phyloP scores from a whole-genome alignment of 2,797 vertebrate genomes.

The Stomatorhinus walkeri region DNA sequence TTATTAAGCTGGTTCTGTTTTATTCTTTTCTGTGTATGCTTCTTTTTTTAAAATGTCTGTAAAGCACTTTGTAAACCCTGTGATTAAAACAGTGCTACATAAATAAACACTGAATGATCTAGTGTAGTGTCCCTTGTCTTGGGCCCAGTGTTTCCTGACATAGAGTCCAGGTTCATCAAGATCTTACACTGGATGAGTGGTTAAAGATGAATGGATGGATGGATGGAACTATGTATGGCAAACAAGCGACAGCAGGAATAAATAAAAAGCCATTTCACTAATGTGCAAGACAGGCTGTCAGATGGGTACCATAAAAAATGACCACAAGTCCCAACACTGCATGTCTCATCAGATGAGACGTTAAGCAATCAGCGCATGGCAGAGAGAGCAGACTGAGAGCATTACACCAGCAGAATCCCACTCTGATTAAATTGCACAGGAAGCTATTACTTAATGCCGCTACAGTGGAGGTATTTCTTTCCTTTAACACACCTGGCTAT shows the following conservation, averaged over 20 bases:
- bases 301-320: not conserved
- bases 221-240: not conserved
- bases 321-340: not conserved
- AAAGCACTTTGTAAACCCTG: not conserved
- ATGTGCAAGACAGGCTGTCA: not conserved
- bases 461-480: not conserved
- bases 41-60: not conserved
- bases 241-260: not conserved
- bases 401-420: not conserved
- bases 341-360: not conserved
- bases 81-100: not conserved
- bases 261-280: not conserved
- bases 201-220: not conserved
- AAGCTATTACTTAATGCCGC: not conserved
- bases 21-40: not conserved
- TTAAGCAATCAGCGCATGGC: not conserved
- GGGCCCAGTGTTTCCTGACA: not conserved
- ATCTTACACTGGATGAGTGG: not conserved
- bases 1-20: not conserved
- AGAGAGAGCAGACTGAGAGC: not conserved
- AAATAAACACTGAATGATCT: not conserved
- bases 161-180: not conserved
- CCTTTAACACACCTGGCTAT: not conserved
- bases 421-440: conserved; percentile 2
- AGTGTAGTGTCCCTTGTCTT: not conserved